phyloP scores from a whole-genome alignment of 2,888 invertebrate species.

The Apoda limacodes region DNA sequence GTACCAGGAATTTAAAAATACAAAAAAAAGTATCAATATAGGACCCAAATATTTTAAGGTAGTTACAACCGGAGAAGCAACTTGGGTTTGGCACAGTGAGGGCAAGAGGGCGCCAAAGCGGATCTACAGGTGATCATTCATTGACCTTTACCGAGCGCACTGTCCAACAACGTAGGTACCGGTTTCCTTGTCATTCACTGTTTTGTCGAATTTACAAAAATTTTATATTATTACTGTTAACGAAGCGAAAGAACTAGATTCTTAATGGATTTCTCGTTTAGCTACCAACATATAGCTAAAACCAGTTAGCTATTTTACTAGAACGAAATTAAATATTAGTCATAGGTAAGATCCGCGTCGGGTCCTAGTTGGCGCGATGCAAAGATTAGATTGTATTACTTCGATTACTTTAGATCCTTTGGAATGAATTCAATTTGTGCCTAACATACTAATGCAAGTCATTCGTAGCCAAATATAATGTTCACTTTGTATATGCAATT shows the following conservation, averaged over 20 bases:
- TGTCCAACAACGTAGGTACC: slow-evolving; percentile 42
- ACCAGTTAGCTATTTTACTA: slow-evolving; percentile 23
- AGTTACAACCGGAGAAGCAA: no score
- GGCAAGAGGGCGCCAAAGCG: slow-evolving; percentile 66
- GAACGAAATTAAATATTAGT: slow-evolving; percentile 25
- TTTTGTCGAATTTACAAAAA: slow-evolving; percentile 1
- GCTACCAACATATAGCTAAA: slow-evolving; percentile 7
- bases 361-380: slow-evolving; percentile 1
- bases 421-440: slow-evolving; percentile 1
- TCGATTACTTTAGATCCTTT: no score
- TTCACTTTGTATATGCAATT: no score
- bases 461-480: no score
- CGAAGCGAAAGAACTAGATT: slow-evolving; percentile 15
- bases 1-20: no score
- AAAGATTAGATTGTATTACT: background rate
- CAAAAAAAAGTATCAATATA: no score
- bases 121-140: slow-evolving; percentile 64
- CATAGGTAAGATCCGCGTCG: slow-evolving; percentile 25
- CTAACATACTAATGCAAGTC: no score
- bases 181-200: slow-evolving; percentile 26
- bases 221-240: slow-evolving; percentile 8
- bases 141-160: slow-evolving; percentile 65
- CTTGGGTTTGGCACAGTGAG: slow-evolving; percentile 54
- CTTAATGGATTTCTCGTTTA: background rate
- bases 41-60: no score